Evolutionary conservation across 2,797 vertebrate genomes (phyloP).

Genomic region (Erpetoichthys calabaricus): DNA sequence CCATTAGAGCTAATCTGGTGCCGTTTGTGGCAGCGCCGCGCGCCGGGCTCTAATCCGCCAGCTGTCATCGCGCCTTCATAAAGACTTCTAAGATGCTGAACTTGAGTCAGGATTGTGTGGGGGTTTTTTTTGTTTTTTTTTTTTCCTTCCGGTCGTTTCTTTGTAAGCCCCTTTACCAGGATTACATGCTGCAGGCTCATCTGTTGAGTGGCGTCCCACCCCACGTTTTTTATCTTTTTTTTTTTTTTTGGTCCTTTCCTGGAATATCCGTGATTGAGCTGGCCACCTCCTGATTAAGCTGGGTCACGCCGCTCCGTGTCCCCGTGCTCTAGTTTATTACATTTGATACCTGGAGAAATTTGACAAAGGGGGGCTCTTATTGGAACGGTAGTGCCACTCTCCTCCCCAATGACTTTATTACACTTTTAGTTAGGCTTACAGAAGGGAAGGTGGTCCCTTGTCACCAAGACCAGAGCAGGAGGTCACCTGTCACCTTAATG

Average conservation of each 20-base stretch:
- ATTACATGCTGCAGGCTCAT: slow-evolving; percentile 42
- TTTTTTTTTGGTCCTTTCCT: slow-evolving; percentile 20
- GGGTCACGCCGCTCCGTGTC: slow-evolving; percentile 22
- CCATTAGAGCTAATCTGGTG: slow-evolving; percentile 36
- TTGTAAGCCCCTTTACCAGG: slow-evolving; percentile 34
- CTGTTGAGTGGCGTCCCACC: slow-evolving; percentile 34
- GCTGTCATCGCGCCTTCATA: slow-evolving; percentile 41
- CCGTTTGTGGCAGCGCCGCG: slow-evolving; percentile 28
- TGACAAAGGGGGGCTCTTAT: slow-evolving; percentile 20
- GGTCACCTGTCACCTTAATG: too few species aligned
- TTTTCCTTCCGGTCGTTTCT: slow-evolving; percentile 6
- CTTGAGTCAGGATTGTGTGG: slow-evolving; percentile 31
- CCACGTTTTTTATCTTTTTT: slow-evolving; percentile 7
- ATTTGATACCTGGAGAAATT: slow-evolving; percentile 17
- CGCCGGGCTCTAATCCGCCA: slow-evolving; percentile 38
- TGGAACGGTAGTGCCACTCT: slow-evolving; percentile 15
- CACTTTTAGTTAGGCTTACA: too few species aligned
- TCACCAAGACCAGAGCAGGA: too few species aligned
- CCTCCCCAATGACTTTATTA: not conserved
- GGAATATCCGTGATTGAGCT: slow-evolving; percentile 14
- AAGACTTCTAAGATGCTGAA: slow-evolving; percentile 27
- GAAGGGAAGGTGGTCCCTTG: too few species aligned
- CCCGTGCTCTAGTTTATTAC: slow-evolving; percentile 14
- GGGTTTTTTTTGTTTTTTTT: slow-evolving; percentile 25
- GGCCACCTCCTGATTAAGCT: slow-evolving; percentile 6